Base-by-base conservation (phyloP, 2,797 vertebrate genomes). In the Acipenser oxyrinchus region DNA sequence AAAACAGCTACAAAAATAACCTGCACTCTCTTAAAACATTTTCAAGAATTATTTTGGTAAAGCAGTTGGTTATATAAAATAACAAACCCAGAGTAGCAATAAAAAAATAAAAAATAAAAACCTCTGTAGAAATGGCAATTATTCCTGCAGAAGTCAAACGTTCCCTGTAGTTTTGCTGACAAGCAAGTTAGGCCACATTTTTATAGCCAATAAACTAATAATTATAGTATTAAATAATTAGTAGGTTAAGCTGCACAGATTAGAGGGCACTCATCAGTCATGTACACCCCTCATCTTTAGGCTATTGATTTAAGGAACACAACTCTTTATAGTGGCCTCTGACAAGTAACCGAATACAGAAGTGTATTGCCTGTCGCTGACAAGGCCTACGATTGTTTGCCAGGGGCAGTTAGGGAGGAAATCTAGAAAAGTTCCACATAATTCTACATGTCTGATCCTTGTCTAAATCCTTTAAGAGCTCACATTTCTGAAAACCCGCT, bases 181-280 rank as follows among this genome's bases (percentile, higher is more conserved):
- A 88, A 83, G 83, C 78, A 82, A 84, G 81, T 87, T 86, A 80
- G 78, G 80, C 82, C 83, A 83, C 84, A 84, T 86, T 88, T 86
- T 88, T 88, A 86, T 86, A 85, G 81, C 83, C 86, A 86, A 88
- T 89, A 87, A 91, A 88, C 84, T 87, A 82, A 37, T 37, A 3
- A 37, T 4, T 4, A 37, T 86, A 86, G 87, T 88, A 89, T 88
- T 88, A 84, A 88, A 86, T 88, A 89, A 90, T 92, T 90, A 90
- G 86, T 83, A 86, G 83, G 61, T 18, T 85, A 82, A 87, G 87
- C 86, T 83, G 83, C 82, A 85, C 76, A 84, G 88, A 89, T 88
- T 80, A 87, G 84, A 87, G 82, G 81, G 81, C 76, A 84, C 79
- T 87, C 86, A 63, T 77, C 79, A 80, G 80, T 82, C 81, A 70